Evolutionary conservation across 1,140 invertebrate species (phyloP).

Genomic region (Arctopsyche grandis): DNA sequence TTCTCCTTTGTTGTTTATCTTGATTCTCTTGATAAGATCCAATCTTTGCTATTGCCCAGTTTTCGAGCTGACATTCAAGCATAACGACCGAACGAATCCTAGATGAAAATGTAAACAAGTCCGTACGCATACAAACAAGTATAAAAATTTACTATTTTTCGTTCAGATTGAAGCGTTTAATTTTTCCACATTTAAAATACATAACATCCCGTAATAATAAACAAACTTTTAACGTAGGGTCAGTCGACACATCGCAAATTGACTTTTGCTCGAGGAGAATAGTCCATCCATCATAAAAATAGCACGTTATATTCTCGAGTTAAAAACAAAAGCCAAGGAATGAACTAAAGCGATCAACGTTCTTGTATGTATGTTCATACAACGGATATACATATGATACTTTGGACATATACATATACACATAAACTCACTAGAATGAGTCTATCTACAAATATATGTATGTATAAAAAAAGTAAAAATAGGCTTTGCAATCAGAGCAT

Average conservation of each 20-base stretch:
- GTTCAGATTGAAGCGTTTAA: no score
- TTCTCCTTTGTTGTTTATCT: slow-evolving; percentile 11
- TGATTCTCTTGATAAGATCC: slow-evolving; percentile 22
- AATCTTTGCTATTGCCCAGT: slow-evolving; percentile 22
- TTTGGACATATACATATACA: background rate
- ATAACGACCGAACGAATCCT: background rate
- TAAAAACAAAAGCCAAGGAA: no score
- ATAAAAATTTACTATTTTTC: no score
- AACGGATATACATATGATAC: background rate
- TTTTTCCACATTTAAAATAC: no score
- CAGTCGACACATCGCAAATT: background rate
- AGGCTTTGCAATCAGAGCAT: no score
- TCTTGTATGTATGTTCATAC: background rate
- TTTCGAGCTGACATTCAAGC: background rate
- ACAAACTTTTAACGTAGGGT: background rate
- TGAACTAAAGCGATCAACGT: no score
- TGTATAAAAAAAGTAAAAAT: no score
- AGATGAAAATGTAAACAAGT: slow-evolving; percentile 17
- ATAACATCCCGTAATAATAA: no score
- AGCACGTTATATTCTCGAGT: no score
- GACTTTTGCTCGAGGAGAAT: background rate
- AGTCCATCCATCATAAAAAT: slow-evolving; percentile 6
- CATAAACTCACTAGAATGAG: no score
- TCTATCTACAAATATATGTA: no score
- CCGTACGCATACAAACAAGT: background rate